Conservation (phyloP, 2,113 vertebrate species). For the Cariama cristata region DNA sequence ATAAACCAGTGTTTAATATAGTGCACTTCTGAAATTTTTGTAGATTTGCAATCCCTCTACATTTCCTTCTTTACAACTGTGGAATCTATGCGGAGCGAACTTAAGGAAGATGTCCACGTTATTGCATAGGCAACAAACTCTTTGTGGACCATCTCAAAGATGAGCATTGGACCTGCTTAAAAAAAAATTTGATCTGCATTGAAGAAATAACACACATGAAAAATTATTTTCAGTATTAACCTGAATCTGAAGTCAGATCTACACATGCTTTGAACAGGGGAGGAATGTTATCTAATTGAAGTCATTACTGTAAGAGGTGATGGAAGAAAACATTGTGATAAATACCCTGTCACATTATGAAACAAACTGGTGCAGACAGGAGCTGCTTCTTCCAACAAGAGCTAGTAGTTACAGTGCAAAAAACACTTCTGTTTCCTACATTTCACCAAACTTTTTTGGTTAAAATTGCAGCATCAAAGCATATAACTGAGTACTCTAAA, state of each 20-base stretch:
- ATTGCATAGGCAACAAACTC: background rate
- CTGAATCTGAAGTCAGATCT: background rate
- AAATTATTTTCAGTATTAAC: background rate
- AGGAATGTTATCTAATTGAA: background rate
- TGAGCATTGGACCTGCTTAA: background rate
- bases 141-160: background rate
- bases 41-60: background rate
- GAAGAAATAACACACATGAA: background rate
- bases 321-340: background rate
- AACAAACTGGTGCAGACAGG: background rate
- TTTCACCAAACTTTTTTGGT: background rate
- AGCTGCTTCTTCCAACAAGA: background rate
- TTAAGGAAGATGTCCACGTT: background rate
- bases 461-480: background rate
- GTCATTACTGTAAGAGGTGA: background rate
- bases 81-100: background rate
- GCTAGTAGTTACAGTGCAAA: background rate
- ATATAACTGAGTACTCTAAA: background rate
- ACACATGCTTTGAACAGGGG: accelerated
- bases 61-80: background rate
- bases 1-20: background rate
- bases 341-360: accelerated
- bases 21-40: background rate
- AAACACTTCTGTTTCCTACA: accelerated
- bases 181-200: background rate